These are phyloP conservation scores for Macrobrachium rosenbergii DNA, from an alignment of 1,140 invertebrate genomes.

Conservation along the genomic window DNA sequence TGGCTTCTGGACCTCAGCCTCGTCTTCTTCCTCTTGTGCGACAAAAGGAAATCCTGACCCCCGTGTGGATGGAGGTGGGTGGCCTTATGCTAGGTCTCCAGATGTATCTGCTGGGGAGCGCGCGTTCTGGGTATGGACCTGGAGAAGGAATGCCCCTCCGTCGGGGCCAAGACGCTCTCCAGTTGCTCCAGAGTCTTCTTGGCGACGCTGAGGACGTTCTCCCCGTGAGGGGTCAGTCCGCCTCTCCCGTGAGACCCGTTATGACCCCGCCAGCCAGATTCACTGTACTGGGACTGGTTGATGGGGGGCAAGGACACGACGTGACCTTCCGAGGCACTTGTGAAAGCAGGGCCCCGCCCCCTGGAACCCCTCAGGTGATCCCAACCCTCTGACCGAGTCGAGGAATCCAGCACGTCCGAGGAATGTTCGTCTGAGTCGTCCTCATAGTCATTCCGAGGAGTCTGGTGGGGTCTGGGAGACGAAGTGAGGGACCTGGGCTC, in stretches of 20 bases:
- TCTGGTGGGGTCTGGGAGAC: not conserved
- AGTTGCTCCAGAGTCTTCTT: conserved; percentile 60
- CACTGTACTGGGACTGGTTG: conserved; percentile 27
- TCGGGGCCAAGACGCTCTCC: conserved; percentile 57
- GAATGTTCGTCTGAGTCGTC: conserved; percentile 2
- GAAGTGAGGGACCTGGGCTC: conserved; percentile 33
- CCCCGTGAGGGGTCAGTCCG: not conserved
- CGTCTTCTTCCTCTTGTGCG: no score
- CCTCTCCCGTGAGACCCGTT: not conserved
- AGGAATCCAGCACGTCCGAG: conserved; percentile 44
- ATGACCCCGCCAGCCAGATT: conserved; percentile 13
- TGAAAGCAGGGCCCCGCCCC: not conserved
- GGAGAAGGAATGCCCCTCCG: conserved; percentile 15
- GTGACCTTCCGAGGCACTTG: conserved; percentile 33
- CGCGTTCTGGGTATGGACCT: conserved; percentile 25
- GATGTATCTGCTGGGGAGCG: conserved; percentile 35
- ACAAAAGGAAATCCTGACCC: not conserved
- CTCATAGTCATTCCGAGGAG: not conserved
- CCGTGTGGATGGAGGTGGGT: not conserved
- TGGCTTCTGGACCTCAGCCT: no score
- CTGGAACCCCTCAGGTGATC: conserved; percentile 36
- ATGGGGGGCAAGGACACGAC: conserved; percentile 60
- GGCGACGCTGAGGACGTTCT: conserved; percentile 54
- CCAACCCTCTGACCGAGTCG: conserved; percentile 58
- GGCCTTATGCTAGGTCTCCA: conserved; percentile 44